Conservation (phyloP, 2,888 invertebrate species). For the Chaetoderma sp. region DNA sequence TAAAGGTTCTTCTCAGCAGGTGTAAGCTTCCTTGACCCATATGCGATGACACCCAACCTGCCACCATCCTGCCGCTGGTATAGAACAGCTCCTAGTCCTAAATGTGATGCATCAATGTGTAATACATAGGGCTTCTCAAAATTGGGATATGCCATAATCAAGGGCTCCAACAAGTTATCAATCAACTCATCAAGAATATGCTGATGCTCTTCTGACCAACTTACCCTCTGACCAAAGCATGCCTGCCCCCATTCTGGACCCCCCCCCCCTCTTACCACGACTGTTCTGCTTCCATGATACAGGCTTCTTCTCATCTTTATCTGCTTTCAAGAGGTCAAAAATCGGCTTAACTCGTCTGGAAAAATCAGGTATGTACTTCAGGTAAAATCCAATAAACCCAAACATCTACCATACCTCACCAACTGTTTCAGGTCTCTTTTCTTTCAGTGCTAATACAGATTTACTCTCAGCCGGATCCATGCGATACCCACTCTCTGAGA, state of each 20-base stretch:
- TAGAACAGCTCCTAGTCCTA: slow-evolving; percentile 29
- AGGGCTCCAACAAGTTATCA: background rate
- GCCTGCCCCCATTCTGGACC: too few relatives aligned
- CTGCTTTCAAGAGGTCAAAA: too few relatives aligned
- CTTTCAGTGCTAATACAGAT: background rate
- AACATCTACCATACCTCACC: slow-evolving; percentile 7
- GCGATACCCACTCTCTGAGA: slow-evolving; percentile 3
- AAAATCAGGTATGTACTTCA: background rate
- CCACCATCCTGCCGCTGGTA: slow-evolving; percentile 20
- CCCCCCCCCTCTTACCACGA: too few relatives aligned
- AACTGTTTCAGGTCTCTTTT: background rate
- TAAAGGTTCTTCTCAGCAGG: slow-evolving; percentile 15
- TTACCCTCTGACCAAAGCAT: too few relatives aligned
- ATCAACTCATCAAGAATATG: slow-evolving; percentile 13
- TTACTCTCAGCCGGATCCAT: slow-evolving; percentile 7
- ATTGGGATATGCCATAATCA: slow-evolving; percentile 25
- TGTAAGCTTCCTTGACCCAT: slow-evolving; percentile 10
- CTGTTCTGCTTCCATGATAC: too few relatives aligned
- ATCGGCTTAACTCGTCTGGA: too few relatives aligned
- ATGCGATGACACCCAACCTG: slow-evolving; percentile 14
- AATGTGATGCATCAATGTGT: slow-evolving; percentile 18
- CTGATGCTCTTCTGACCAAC: too few relatives aligned
- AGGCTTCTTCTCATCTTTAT: too few relatives aligned
- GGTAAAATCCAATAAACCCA: slow-evolving; percentile 1
- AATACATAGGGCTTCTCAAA: slow-evolving; percentile 19